Percentiles rank a stretch among this genome's conserved stretches.
phyloP scores from a whole-genome alignment of 2,888 invertebrate species.

The Leptopilina drosophilae region DNA sequence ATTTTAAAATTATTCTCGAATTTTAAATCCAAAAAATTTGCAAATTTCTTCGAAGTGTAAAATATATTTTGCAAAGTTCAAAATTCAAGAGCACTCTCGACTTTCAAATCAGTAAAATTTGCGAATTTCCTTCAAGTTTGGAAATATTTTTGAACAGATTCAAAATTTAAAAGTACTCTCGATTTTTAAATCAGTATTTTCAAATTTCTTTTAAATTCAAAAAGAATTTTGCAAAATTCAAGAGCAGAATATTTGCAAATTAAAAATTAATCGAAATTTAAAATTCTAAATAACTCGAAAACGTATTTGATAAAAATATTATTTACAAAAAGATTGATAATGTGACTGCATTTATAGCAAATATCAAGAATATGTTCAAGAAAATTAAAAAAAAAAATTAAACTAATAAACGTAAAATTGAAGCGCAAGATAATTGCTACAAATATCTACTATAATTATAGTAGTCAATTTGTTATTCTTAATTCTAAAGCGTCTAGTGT shows the following conservation, averaged over 20 bases:
- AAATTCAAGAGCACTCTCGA: neutral
- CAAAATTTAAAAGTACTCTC: neutral
- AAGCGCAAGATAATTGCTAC: constrained; percentile 40
- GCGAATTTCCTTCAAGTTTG: no score
- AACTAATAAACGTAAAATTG: constrained; percentile 3
- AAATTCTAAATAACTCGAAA: neutral
- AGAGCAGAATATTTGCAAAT: neutral
- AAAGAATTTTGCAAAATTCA: neutral
- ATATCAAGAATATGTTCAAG: neutral
- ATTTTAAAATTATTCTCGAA: no score
- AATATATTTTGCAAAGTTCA: no score
- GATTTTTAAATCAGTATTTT: no score
- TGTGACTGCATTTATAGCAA: neutral
- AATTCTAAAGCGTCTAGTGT: constrained; percentile 21
- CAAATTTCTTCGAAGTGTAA: no score
- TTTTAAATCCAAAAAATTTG: no score
- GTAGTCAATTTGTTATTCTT: constrained; percentile 26
- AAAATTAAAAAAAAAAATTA: neutral
- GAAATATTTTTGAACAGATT: no score
- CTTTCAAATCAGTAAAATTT: no score
- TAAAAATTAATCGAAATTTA: neutral
- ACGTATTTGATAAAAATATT: neutral
- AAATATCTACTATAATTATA: constrained; percentile 23
- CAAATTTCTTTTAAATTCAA: no score
- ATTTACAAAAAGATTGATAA: neutral